Evolutionary conservation across 1,140 invertebrate genomes (phyloP), one percentile per base, ranked within the genome.

Genomic region (Sycophila sp.): DNA sequence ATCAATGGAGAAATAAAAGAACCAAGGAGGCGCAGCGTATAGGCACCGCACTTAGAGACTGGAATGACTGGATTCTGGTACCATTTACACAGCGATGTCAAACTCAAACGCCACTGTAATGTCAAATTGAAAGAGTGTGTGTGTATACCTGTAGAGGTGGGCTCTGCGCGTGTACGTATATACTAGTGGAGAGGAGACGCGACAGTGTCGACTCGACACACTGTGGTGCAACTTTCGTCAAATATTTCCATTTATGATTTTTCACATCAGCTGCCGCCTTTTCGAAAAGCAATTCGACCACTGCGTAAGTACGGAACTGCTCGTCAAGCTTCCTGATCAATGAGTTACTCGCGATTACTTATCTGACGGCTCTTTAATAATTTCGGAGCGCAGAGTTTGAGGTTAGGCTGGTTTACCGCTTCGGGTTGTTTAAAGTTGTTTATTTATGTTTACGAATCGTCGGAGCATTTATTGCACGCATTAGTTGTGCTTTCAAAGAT

Each of bases 231-330:
- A 63, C 32, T 70, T 17, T 63, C 26, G 1, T 36, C 60, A 70
- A 64, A 64, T 47, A 58, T 70, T 47, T 64, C 40, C 68, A 70
- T 70, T 64, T 64, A 64, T 70, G 68, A 70, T 22, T 64, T 58
- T 69, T 53, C 28, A 64, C 38, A 47, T 13, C 19, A 13, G 17
- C 24, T 34, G 17, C 7, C 17, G 11, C n/a, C n/a, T 45, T 69
- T 53, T 69, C 55, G 49, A 7, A 58, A 58, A 51, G 28, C n/a
- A 36, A 63, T 28, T 42, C 11, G 34, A 13, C 36, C 22, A 28
- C 22, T 58, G 62, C 68, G 68, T 70, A 47, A 64, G 68, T 70
- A 64, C 7, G n/a, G 51, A n/a, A 15, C n/a, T n/a, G n/a, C n/a
- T n/a, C n/a, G n/a, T n/a, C n/a, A n/a, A n/a, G n/a, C n/a, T n/a